These are phyloP conservation scores for Scophthalmus maximus DNA, from an alignment of 2,113 vertebrate species.

Conservation along the genomic window DNA sequence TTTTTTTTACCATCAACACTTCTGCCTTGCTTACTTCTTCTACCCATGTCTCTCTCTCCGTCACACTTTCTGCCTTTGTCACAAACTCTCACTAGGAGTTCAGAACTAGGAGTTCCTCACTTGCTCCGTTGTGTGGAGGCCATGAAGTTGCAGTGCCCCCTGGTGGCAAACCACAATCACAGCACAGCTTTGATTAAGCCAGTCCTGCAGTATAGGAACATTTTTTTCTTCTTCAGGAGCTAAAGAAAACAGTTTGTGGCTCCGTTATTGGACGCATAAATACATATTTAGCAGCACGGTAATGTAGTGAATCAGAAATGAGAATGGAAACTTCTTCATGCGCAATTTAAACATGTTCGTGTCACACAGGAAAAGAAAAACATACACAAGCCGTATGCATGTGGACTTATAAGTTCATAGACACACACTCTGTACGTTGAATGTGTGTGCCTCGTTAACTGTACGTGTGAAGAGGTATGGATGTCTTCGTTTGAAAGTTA, in stretches of 20 bases:
- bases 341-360: too few species aligned
- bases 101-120: background rate
- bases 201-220: background rate
- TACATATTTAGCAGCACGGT: background rate
- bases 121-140: constrained; percentile 59
- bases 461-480: too few species aligned
- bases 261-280: background rate
- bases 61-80: constrained; percentile 51
- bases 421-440: too few species aligned
- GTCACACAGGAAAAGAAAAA: too few species aligned
- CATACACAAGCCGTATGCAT: too few species aligned
- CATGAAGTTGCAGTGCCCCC: constrained; percentile 96
- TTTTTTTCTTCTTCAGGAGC: background rate
- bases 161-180: constrained; percentile 82
- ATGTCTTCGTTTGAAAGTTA: background rate
- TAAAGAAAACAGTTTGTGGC: background rate
- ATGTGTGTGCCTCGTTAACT: too few species aligned
- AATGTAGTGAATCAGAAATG: background rate
- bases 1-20: constrained; percentile 8
- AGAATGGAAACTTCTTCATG: too few species aligned
- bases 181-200: background rate
- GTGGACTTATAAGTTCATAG: too few species aligned
- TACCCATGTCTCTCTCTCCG: constrained; percentile 10
- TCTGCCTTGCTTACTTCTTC: constrained; percentile 17
- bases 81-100: constrained; percentile 29